Evolutionary conservation across 92 coral and sea anemone species (phyloP).

Genomic region (Epizoanthus rinbou): DNA sequence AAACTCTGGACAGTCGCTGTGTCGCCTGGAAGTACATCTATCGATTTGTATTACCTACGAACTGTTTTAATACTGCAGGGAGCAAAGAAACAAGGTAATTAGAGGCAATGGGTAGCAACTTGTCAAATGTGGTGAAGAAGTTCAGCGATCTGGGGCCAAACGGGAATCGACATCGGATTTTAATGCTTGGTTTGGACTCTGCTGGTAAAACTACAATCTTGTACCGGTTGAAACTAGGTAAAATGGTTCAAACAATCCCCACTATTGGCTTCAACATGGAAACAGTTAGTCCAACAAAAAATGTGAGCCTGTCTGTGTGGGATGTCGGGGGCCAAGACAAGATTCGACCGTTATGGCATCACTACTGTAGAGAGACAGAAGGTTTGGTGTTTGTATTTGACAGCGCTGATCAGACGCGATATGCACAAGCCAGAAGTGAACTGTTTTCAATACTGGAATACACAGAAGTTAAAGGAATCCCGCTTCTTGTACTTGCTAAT

Average conservation of each 20-base stretch:
- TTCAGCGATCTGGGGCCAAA: slow-evolving; percentile 38
- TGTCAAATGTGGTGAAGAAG: slow-evolving; percentile 30
- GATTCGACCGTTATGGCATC: slow-evolving; percentile 40
- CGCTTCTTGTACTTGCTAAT: slow-evolving; percentile 41
- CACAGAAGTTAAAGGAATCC: slow-evolving; percentile 32
- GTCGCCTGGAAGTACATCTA: too few species aligned
- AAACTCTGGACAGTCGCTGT: too few species aligned
- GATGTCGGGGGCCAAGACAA: slow-evolving; percentile 44
- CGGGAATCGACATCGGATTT: slow-evolving; percentile 39
- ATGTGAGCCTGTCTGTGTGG: slow-evolving; percentile 40
- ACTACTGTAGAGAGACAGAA: slow-evolving; percentile 39
- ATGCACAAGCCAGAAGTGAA: slow-evolving; percentile 39
- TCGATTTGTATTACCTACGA: too few species aligned
- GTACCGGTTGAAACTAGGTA: slow-evolving; percentile 38
- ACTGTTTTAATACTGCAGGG: background rate
- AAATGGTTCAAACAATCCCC: slow-evolving; percentile 42
- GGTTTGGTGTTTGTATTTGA: slow-evolving; percentile 34
- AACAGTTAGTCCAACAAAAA: slow-evolving; percentile 44
- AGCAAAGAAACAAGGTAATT: background rate
- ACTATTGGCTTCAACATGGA: slow-evolving; percentile 45
- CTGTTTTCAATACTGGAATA: slow-evolving; percentile 41
- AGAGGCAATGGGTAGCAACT: slow-evolving; percentile 31
- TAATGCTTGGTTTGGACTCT: slow-evolving; percentile 39
- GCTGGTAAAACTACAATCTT: slow-evolving; percentile 41
- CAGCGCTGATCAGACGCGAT: slow-evolving; percentile 40